Evolutionary conservation across 2,797 vertebrate genomes (phyloP).

Genomic region (Pipistrellus pygmaeus): DNA sequence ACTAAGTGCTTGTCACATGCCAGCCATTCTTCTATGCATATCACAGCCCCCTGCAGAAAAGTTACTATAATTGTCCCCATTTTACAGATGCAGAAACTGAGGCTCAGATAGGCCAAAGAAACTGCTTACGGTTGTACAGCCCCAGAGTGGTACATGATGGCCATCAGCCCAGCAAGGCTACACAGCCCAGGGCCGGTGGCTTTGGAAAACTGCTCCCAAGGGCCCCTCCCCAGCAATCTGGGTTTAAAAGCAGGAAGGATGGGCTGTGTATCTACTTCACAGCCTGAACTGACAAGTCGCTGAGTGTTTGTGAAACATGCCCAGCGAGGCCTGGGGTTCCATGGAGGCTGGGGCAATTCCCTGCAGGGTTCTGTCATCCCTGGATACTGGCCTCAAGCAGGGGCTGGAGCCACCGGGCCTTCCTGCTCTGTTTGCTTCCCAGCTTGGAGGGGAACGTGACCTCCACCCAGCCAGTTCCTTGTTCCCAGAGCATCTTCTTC

Average conservation of each 20-base stretch:
- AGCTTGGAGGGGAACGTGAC: background rate
- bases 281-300: background rate
- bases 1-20: background rate
- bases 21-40: background rate
- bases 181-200: background rate
- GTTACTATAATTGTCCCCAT: background rate
- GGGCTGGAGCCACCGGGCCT: background rate
- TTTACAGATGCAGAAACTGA: conserved; percentile 27
- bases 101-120: background rate
- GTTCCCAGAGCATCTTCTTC: background rate
- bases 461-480: background rate
- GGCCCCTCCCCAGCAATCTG: background rate
- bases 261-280: background rate
- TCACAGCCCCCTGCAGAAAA: background rate
- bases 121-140: background rate
- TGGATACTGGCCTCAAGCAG: background rate
- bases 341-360: rapidly evolving
- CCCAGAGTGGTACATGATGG: background rate
- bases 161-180: background rate
- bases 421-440: background rate
- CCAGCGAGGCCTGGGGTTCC: background rate
- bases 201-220: background rate
- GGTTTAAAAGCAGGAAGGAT: background rate
- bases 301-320: background rate
- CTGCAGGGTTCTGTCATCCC: background rate